Percentiles rank a stretch among this genome's conserved stretches.
These are phyloP conservation scores for Orthonychiurus folsomi DNA, from an alignment of 2,888 invertebrate genomes.

Conservation along the genomic window DNA sequence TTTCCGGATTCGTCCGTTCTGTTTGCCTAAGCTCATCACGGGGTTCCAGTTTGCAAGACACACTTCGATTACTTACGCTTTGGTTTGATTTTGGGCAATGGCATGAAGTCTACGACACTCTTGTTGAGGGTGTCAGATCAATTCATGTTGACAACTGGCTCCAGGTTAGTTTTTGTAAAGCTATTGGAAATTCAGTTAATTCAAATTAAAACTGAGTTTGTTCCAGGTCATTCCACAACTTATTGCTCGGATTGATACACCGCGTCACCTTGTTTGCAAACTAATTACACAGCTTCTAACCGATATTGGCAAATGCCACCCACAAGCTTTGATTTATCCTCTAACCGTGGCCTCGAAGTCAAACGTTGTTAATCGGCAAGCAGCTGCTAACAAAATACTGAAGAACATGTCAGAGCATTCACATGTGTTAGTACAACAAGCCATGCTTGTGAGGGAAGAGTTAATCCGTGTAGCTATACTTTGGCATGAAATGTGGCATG, in stretches of 20 bases:
- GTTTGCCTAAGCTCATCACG: slow-evolving; percentile 64
- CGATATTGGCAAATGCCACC: slow-evolving; percentile 95
- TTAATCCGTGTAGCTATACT: slow-evolving; percentile 93
- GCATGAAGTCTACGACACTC: slow-evolving; percentile 84
- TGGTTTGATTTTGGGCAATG: slow-evolving; percentile 98
- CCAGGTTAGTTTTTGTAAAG: slow-evolving; percentile 52
- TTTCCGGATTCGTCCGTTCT: slow-evolving; percentile 95
- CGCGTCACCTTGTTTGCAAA: slow-evolving; percentile 74
- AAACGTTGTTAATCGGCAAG: slow-evolving; percentile 69
- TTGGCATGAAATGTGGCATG: slow-evolving; percentile 99
- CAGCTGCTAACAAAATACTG: slow-evolving; percentile 87
- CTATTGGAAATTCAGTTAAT: slow-evolving; percentile 3
- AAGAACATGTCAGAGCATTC: slow-evolving; percentile 94
- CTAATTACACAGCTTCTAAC: slow-evolving; percentile 86
- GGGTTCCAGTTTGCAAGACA: slow-evolving; percentile 85
- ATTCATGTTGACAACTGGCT: slow-evolving; percentile 98
- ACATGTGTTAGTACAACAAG: slow-evolving; percentile 82
- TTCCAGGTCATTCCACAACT: slow-evolving; percentile 85
- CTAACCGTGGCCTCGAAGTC: slow-evolving; percentile 95
- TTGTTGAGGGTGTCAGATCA: slow-evolving; percentile 80
- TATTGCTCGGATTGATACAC: slow-evolving; percentile 94
- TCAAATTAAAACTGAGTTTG: background rate
- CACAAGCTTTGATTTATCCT: slow-evolving; percentile 94
- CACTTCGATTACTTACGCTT: slow-evolving; percentile 81
- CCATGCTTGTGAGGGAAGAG: slow-evolving; percentile 91